Evolutionary conservation across 2,888 invertebrate species (phyloP).

Genomic region (Gisinianus flammeolus): DNA sequence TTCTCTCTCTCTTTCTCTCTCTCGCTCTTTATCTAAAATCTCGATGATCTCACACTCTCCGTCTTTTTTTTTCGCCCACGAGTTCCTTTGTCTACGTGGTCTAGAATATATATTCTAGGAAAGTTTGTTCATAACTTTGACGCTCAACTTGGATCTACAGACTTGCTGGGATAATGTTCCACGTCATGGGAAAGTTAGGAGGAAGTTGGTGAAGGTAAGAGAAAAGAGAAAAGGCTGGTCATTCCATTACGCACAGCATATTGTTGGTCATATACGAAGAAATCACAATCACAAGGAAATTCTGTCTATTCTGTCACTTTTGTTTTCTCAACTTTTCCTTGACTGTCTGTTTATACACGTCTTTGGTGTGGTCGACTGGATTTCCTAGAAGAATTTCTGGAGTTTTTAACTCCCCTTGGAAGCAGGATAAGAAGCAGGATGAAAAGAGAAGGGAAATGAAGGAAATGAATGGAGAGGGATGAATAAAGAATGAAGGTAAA

Average conservation of each 20-base stretch:
- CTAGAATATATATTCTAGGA: not conserved
- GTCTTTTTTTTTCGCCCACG: not conserved
- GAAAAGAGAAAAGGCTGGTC: no score
- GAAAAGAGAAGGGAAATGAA: no score
- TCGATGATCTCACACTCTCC: not conserved
- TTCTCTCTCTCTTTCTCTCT: not conserved
- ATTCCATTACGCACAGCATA: no score
- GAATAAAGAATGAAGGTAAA: not conserved
- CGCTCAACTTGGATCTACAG: no score
- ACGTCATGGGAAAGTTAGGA: no score
- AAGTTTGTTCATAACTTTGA: slow-evolving; percentile 21
- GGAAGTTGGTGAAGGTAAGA: no score
- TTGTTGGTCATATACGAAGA: not conserved
- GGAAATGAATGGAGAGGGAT: no score
- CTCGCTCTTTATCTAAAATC: no score
- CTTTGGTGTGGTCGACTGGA: not conserved
- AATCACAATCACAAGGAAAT: not conserved
- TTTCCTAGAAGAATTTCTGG: not conserved
- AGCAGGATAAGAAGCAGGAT: no score
- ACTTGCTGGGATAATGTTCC: no score
- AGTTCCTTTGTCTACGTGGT: not conserved
- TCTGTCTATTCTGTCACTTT: not conserved
- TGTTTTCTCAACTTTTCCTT: not conserved
- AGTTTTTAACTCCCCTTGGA: no score
- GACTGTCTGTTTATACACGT: not conserved